A percentile compares a stretch with the other conserved stretches of the same genome.
Conservation (phyloP, 92 coral and sea anemone species). For the Siderastrea radians region DNA sequence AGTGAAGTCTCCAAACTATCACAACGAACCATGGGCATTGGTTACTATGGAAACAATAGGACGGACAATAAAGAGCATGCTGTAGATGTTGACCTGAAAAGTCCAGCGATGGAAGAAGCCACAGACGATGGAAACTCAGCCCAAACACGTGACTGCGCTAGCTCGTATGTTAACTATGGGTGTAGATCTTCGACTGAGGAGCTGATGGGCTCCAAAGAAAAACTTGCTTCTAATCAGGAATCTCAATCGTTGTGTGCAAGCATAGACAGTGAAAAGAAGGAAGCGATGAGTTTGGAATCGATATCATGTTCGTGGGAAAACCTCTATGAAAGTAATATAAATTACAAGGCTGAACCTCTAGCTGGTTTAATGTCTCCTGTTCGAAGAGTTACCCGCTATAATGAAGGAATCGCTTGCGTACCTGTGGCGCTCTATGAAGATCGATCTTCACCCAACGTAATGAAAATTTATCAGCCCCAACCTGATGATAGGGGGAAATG, state of each 20-base stretch:
- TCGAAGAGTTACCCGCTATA: not conserved
- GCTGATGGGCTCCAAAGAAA: not conserved
- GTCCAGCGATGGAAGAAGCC: conserved; percentile 35
- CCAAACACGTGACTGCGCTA: conserved; percentile 14
- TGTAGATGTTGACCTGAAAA: conserved; percentile 7
- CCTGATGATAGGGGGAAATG: not conserved
- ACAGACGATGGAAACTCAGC: not conserved
- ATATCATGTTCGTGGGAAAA: not conserved
- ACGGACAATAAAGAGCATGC: conserved; percentile 28
- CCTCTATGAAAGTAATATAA: not conserved
- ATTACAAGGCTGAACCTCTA: conserved; percentile 22
- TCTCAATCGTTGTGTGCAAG: not conserved
- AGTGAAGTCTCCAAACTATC: not conserved
- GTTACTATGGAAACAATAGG: not conserved
- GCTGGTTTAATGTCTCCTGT: conserved; percentile 41
- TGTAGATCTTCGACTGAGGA: conserved; percentile 26
- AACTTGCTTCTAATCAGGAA: not conserved
- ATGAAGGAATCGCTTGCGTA: not conserved
- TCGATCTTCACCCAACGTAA: not conserved
- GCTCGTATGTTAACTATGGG: conserved; percentile 27
- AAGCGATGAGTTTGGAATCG: not conserved
- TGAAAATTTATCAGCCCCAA: not conserved
- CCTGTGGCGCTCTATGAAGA: not conserved
- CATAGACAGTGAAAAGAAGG: not conserved
- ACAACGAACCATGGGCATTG: not conserved